These are phyloP conservation scores for Eulithis testata DNA, from an alignment of 2,888 invertebrate genomes.

Conservation along the genomic window DNA sequence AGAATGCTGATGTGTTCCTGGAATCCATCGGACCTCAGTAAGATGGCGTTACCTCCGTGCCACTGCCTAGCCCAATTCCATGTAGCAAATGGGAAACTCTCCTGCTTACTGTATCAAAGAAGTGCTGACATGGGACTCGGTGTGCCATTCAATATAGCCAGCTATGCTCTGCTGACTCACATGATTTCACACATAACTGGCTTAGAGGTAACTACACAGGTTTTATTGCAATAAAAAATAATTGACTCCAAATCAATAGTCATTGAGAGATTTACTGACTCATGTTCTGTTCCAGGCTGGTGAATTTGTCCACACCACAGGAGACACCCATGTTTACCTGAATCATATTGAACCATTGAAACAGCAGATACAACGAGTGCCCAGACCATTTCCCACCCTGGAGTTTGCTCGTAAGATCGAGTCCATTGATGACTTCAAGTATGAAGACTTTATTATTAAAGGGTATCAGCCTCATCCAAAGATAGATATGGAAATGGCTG, in stretches of 20 bases:
- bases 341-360: conserved; percentile 94
- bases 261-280: too few relatives aligned
- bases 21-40: conserved; percentile 94
- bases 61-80: conserved; percentile 98
- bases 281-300: conserved; percentile 86
- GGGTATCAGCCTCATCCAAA: conserved; percentile 95
- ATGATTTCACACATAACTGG: conserved; percentile 98
- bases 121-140: conserved; percentile 99
- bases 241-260: too few relatives aligned
- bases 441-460: conserved; percentile 93
- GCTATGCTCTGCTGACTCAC: conserved; percentile 95
- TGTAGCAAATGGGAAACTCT: conserved; percentile 92
- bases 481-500: conserved; percentile 97
- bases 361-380: conserved; percentile 91
- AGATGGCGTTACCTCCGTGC: conserved; percentile 99
- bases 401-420: conserved; percentile 89
- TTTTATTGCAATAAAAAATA: too few relatives aligned
- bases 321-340: conserved; percentile 97
- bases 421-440: conserved; percentile 93
- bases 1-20: conserved; percentile 97
- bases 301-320: conserved; percentile 97
- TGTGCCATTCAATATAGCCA: conserved; percentile 99
- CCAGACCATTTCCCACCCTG: conserved; percentile 93
- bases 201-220: conserved; percentile 86
- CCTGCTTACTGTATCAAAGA: conserved; percentile 97